Evolutionary conservation across 1,140 invertebrate genomes (phyloP), one percentile per base, ranked within the genome.

Genomic region (Drosophila neocordata): DNA sequence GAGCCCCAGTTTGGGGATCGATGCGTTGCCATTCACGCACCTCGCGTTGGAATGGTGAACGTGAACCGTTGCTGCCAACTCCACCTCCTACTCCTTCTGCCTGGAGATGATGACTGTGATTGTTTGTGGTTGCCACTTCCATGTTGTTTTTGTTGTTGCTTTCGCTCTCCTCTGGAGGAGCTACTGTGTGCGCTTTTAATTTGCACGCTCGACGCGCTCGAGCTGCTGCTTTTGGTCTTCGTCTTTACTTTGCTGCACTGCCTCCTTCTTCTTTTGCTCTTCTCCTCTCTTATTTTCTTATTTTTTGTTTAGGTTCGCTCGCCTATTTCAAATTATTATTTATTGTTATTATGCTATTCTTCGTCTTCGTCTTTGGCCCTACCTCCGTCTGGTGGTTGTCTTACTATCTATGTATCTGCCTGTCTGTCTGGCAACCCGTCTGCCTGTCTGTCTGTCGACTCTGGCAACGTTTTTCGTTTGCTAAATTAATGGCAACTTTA

Each of bases 21-120:
- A 92, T 83, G 80, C 90, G 90, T 87, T 92, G 91, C 91, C 91
- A 92, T 89, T 92, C 91, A 79, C 91, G 90, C 80, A 92, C 90
- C 78, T 92, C 91, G 5, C 91, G 79, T 71, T 91, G 91, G 69
- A 92, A 92, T 48, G 91, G 91, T 62, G 91, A 89, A 68, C 89
- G 68, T 58, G 77, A 65, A 63, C 77, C 82, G 53, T 62, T 35
- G 69, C 48, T 56, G 18, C 15, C 62, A 12, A 7, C 44, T 27
- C 20, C 69, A 11, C 37, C 55, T 37, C 44, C 38, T 27, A 24
- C 51, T 8, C 38, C 31, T 55, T 57, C 61, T 18, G 61, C 53
- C 51, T 69, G 85, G 65, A 77, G 85, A 66, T 76, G 80, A 78
- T 84, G 80, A 74, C 73, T 84, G 79, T 89, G 83, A 88, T 88